Base-by-base conservation (phyloP, 1,140 invertebrate genomes). In the Cataglyphis hispanica region DNA sequence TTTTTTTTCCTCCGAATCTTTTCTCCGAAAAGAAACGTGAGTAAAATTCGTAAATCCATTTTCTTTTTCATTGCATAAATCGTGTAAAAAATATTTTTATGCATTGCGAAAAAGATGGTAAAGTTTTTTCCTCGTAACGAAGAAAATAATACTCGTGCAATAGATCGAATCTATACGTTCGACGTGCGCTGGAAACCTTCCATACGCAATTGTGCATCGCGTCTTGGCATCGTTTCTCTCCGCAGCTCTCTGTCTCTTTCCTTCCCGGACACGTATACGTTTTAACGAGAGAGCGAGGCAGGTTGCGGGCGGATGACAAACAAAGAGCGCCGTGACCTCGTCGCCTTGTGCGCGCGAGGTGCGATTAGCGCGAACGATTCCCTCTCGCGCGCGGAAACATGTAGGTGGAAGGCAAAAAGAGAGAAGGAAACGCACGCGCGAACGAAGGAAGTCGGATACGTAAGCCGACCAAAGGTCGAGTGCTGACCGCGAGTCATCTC, bases 381-480 rank as follows among this genome's bases (percentile, higher is more conserved):
- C 80, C 74, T 85, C 25, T 50, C 64, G 34, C 72, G 34, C 72
- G 56, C 16, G 83, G 56, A 66, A 77, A 70, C 58, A 84, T 60
- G 61, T 76, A 27, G 58, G 64, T 37, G 83, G 77, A 74, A 67
- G 63, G 83, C 46, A 5, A 69, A 5, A 69, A 25, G 34, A 74
- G 67, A 72, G 40, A 58, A 78, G 84, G 78, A 81, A 81, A 66
- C 64, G 31, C 64, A 50, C 77, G 31, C 63, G 13, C 76, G 13
- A 66, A 61, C 60, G 77, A 76, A 66, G 74, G 67, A 72, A 90
- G 91, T 87, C 87, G 91, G 84, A 84, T 91, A 92, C 91, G 86
- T 78, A 83, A 90, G 87, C 88, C 86, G 89, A 86, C 74, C 86
- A 87, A 78, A 84, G 90, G 91, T 91, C 90, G 83, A 89, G 40